A percentile compares a stretch with the other conserved stretches of the same genome.
These are phyloP conservation scores for Anguilla marmorata DNA, from an alignment of 2,797 vertebrate genomes.

Conservation along the genomic window DNA sequence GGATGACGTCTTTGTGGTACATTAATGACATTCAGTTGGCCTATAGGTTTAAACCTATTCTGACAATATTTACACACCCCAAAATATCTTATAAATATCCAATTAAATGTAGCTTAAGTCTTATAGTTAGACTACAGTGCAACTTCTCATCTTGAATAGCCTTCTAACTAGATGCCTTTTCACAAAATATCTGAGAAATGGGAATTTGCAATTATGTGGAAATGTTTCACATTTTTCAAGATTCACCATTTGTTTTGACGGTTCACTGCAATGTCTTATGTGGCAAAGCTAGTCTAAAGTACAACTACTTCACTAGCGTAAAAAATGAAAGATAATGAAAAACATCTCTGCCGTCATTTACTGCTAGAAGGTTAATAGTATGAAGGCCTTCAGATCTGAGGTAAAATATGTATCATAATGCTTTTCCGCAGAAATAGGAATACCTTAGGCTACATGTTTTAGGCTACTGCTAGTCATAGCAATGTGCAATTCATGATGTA, in stretches of 20 bases:
- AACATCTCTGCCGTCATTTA: no score
- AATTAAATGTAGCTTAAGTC: background rate
- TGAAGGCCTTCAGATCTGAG: no score
- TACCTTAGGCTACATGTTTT: no score
- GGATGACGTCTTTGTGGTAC: background rate
- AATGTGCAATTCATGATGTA: no score
- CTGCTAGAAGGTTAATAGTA: no score
- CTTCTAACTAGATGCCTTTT: background rate
- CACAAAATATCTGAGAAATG: background rate
- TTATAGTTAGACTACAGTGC: background rate
- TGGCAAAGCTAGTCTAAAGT: no score
- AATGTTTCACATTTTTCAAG: background rate
- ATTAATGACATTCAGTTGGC: background rate
- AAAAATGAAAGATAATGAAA: no score
- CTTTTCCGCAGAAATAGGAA: no score
- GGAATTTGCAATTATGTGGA: background rate
- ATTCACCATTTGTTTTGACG: background rate
- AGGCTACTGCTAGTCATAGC: no score
- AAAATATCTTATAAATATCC: background rate
- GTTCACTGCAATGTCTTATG: background rate
- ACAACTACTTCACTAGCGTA: no score
- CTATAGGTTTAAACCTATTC: background rate
- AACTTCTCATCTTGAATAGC: background rate
- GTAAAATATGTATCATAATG: no score
- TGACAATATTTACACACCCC: background rate